Evolutionary conservation across 23 tunicate genomes (phyloP).

Genomic region (Botrylloides violaceus): DNA sequence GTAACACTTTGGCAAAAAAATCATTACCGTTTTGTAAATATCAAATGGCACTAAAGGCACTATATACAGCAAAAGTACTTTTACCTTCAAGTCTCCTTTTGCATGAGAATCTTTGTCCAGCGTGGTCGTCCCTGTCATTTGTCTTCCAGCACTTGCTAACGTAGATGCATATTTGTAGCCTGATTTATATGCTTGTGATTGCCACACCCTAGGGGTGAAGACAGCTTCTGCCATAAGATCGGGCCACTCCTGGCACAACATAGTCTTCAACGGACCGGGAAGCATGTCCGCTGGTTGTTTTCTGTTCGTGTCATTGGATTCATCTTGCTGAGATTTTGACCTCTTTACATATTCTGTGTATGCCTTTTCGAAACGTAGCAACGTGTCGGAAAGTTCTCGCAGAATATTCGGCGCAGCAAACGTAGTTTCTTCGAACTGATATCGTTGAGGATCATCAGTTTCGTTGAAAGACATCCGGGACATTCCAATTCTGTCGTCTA

Average conservation of each 20-base stretch:
- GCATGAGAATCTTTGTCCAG: slow-evolving; percentile 9
- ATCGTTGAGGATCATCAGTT: slow-evolving; percentile 73
- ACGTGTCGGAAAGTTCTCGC: slow-evolving; percentile 66
- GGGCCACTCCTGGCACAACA: slow-evolving; percentile 63
- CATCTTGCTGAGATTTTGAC: slow-evolving; percentile 36
- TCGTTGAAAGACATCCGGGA: slow-evolving; percentile 50
- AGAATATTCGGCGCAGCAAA: slow-evolving; percentile 91
- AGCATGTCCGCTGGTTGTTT: slow-evolving; percentile 42
- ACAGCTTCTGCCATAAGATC: slow-evolving; percentile 53
- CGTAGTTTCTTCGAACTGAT: slow-evolving; percentile 84
- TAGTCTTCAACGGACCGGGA: slow-evolving; percentile 42
- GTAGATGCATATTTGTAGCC: slow-evolving; percentile 39
- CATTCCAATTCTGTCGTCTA: slow-evolving; percentile 45
- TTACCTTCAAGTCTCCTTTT: slow-evolving; percentile 23
- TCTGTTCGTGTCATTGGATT: slow-evolving; percentile 36
- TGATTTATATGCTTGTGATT: slow-evolving; percentile 49
- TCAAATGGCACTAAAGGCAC: too few relatives aligned
- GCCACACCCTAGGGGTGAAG: slow-evolving; percentile 68
- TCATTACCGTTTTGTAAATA: too few relatives aligned
- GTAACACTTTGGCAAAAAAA: too few relatives aligned
- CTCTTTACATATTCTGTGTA: slow-evolving; percentile 50
- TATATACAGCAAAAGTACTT: too few relatives aligned
- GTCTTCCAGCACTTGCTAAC: slow-evolving; percentile 34
- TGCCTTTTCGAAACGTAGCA: slow-evolving; percentile 30
- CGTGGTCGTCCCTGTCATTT: not conserved